Base-by-base conservation (phyloP, 1,140 invertebrate species). In the Ostrea denselamellosa region DNA sequence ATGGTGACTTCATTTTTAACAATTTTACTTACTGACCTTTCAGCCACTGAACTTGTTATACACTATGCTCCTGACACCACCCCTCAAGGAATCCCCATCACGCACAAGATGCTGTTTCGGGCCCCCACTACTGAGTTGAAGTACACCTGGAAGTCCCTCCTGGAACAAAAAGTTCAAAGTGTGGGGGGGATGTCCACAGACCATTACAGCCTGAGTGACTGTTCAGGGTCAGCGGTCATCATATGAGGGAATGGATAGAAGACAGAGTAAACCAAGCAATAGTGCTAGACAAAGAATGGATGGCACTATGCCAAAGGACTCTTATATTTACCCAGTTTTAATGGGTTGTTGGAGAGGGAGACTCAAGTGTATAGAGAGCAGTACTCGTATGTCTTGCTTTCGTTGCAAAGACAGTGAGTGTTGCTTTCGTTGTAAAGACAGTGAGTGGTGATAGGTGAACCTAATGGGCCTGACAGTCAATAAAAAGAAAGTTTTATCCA, bases 21-120 rank as follows among this genome's bases (percentile, higher is more conserved):
- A 44, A 17, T 25, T 77, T 77, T 12, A 51, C 22, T 4, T 86
- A n/a, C 65, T 82, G 58, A 87, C 51, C 84, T 87, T 83, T 25
- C 88, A 92, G 92, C 90, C n/a, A 93, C 93, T 44, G 93, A 94
- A 82, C 91, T 94, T 83, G 90, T 93, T 65, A 82, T 94, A 0
- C 91, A 93, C 86, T 71, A 44, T 85, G 81, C 82, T 86, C 83
- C 53, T 85, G 77, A 51, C 5, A n/a, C 87, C 54, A 89, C 86
- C 25, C 58, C 87, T 53, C 71, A 84, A 83, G 90, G 85, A 88
- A 87, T 85, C 28, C 87, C 86, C 10, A 88, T 85, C 52, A 89
- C 86, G 14, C 77, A 85, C 19, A 91, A 90, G 22, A 25, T 93
- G n/a, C 62, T 91, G 12, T 90, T 93, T 86, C 62, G 93, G 65